Base-by-base conservation (phyloP, 2,113 vertebrate genomes). In the Zeus faber region DNA sequence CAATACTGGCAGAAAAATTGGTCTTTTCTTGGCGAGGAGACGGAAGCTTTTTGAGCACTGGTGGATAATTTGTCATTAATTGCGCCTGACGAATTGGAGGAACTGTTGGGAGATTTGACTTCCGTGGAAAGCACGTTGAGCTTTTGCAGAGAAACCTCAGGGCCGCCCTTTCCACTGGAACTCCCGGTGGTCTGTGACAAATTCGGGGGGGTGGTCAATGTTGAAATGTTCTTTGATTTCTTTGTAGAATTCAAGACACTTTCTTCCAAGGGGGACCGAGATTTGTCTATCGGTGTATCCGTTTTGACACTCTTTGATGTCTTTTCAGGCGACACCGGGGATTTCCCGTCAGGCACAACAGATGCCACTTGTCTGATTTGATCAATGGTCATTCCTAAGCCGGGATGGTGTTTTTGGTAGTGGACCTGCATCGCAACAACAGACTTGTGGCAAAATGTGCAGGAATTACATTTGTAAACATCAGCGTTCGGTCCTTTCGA, bases 391-490 rank as follows among this genome's bases (percentile, higher is more conserved):
- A 95, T 35, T 77, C 84, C 76, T 88, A 92, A 85, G 84, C 91
- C 89, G 0, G 93, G 93, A 65, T 97, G 94, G 20, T 86, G 89
- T 74, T 92, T 94, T 82, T 93, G 91, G 73, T 96, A 96, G 73
- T 97, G 95, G 45, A 96, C 93, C 67, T 95, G 77, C 82, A 97
- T 86, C 1, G 91, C 96, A 79, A 95, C 90, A 83, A 91, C 91
- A 5, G 84, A 86, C 44, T 69, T 80, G 2, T 83, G 76, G 27
- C 37, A 49, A 35, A 81, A 86, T 0, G 14, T 20, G 40, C 82
- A 86, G 1, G n/a, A 45, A 10, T 29, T 50, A 59, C 84, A 86
- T 20, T 64, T 44, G 55, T 77, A 75, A 21, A 62, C 25, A 2
- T 22, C 10, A 18, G 8, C 6, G 0, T 65, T 48, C 21, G 41